phyloP scores from a whole-genome alignment of 2,888 invertebrate species.

The Entomobrya multifasciata region DNA sequence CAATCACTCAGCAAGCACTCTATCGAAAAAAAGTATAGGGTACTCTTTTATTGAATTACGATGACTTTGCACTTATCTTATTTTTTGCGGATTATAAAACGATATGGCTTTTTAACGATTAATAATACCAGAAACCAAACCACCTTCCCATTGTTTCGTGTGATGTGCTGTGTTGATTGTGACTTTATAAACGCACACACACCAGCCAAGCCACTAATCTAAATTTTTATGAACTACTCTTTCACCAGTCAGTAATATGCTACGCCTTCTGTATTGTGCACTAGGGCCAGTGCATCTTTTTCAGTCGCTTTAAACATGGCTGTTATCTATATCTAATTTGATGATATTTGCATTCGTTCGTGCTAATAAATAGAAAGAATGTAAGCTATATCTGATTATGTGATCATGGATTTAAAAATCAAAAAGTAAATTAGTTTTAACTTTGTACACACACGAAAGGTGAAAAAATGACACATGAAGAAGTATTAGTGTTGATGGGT shows the following conservation, averaged over 20 bases:
- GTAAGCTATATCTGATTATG: neutral
- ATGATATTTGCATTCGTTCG: neutral
- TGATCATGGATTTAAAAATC: conserved; percentile 2
- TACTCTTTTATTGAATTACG: conserved; percentile 39
- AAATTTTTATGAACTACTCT: neutral
- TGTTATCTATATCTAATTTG: too few species aligned
- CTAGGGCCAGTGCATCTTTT: neutral
- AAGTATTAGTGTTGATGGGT: neutral
- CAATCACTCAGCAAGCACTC: conserved; percentile 62
- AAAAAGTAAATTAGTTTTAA: conserved; percentile 20
- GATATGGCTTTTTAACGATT: conserved; percentile 38
- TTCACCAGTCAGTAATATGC: neutral
- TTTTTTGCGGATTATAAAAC: conserved; percentile 61
- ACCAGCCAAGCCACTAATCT: neutral
- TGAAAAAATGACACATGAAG: neutral
- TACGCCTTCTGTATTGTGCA: conserved; percentile 1
- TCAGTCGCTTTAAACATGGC: too few species aligned
- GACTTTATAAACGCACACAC: conserved; percentile 29
- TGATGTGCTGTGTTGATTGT: conserved; percentile 16
- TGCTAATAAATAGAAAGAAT: neutral
- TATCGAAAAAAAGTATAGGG: conserved; percentile 18
- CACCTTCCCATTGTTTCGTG: too few species aligned
- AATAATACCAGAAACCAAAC: neutral
- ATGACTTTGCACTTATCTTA: conserved; percentile 52
- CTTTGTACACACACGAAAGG: neutral